phyloP scores from a whole-genome alignment of 2,113 vertebrate genomes.

The Gasterosteus aculeatus region DNA sequence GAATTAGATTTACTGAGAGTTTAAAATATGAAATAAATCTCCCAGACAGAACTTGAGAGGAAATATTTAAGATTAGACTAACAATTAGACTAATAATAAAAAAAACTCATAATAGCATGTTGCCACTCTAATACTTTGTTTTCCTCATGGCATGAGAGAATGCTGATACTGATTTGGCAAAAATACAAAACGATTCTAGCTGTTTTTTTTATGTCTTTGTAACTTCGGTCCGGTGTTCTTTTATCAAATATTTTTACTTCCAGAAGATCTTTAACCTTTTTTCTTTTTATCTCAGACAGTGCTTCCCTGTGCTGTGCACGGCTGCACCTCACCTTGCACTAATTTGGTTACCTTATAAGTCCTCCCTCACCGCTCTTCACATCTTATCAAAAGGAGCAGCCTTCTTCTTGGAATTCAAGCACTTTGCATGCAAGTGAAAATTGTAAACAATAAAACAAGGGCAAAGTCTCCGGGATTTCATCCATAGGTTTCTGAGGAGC shows the following conservation, averaged over 20 bases:
- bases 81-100: too few species aligned
- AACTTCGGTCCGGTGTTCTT: neutral
- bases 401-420: too few species aligned
- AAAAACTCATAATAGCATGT: neutral
- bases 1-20: conserved; percentile 1
- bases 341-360: neutral
- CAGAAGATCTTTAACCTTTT: neutral
- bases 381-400: too few species aligned
- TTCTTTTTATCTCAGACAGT: too few species aligned
- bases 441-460: neutral
- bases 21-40: conserved; percentile 4
- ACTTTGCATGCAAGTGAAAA: neutral
- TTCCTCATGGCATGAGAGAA: too few species aligned
- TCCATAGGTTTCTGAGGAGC: neutral
- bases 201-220: neutral
- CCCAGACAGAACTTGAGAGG: neutral
- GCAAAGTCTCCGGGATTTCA: neutral
- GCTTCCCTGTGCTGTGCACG: too few species aligned
- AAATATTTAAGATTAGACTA: neutral
- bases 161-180: neutral
- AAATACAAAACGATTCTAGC: neutral
- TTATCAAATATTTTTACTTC: neutral
- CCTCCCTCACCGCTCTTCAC: neutral
- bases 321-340: too few species aligned
- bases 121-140: neutral